phyloP scores from a whole-genome alignment of 2,113 vertebrate genomes.

The Steatornis caripensis region DNA sequence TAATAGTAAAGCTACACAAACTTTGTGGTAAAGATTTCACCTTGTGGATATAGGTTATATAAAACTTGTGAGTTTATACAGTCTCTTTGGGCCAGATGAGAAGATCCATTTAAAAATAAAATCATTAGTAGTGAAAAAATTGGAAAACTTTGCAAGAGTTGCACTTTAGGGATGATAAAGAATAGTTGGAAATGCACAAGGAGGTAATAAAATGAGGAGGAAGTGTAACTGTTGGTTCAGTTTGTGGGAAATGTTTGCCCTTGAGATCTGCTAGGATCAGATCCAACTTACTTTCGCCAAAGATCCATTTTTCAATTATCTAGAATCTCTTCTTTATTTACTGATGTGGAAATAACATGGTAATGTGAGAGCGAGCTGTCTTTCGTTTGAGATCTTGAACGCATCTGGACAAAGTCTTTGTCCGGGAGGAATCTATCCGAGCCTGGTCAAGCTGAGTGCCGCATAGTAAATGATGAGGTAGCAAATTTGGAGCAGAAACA shows the following conservation, averaged over 20 bases:
- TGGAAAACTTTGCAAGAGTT: neutral
- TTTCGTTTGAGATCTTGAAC: neutral
- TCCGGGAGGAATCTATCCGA: constrained; percentile 4
- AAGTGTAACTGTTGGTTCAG: neutral
- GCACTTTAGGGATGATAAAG: neutral
- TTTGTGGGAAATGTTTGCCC: neutral
- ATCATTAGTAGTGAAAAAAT: neutral
- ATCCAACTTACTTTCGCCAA: neutral
- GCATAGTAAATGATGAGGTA: constrained; percentile 8
- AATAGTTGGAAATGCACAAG: neutral
- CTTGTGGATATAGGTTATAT: neutral
- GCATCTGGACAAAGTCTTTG: constrained; percentile 10
- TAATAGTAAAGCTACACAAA: neutral
- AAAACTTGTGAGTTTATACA: neutral
- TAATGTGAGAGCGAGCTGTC: neutral
- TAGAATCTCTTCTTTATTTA: neutral
- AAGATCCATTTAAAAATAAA: neutral
- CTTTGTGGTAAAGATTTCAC: neutral
- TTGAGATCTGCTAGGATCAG: neutral
- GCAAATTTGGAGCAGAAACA: neutral
- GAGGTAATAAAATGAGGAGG: neutral
- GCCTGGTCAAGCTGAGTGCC: neutral
- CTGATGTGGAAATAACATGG: neutral
- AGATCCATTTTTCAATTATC: neutral
- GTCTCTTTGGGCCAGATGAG: neutral